Evolutionary conservation across 2,888 invertebrate genomes (phyloP).

Genomic region (Clostera curtula): DNA sequence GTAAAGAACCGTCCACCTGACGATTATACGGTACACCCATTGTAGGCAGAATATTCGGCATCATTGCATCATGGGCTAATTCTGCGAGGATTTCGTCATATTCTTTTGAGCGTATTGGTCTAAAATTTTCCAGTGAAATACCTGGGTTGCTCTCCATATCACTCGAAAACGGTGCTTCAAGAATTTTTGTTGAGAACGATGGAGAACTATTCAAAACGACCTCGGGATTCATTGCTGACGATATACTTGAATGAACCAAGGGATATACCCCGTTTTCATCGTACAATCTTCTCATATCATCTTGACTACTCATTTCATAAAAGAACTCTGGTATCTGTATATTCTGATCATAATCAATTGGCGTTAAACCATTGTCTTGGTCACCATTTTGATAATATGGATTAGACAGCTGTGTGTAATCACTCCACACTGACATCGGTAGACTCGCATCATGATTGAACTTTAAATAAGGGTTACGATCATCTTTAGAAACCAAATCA

Average conservation of each 20-base stretch:
- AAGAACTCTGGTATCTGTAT: slow-evolving; percentile 5
- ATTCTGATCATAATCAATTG: slow-evolving; percentile 9
- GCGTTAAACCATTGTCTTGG: slow-evolving; percentile 5
- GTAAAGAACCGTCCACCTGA: slow-evolving; percentile 11
- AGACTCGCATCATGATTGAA: slow-evolving; percentile 8
- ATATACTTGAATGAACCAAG: slow-evolving; percentile 14
- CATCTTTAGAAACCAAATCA: slow-evolving; percentile 3
- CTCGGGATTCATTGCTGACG: slow-evolving; percentile 15
- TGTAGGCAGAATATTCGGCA: slow-evolving; percentile 55
- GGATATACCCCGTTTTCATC: slow-evolving; percentile 15
- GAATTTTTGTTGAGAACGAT: slow-evolving; percentile 25
- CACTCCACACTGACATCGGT: slow-evolving; percentile 5
- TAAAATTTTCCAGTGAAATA: slow-evolving; percentile 16
- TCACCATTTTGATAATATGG: slow-evolving; percentile 10
- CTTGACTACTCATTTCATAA: slow-evolving; percentile 5
- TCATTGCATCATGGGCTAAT: slow-evolving; percentile 40
- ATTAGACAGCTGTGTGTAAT: slow-evolving; percentile 5
- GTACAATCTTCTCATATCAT: slow-evolving; percentile 7
- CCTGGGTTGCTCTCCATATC: slow-evolving; percentile 13
- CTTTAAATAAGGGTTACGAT: slow-evolving; percentile 3
- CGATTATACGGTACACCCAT: slow-evolving; percentile 46
- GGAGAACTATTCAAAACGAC: slow-evolving; percentile 25
- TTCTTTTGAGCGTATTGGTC: slow-evolving; percentile 25
- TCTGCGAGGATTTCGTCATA: slow-evolving; percentile 39
- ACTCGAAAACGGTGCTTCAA: slow-evolving; percentile 18